Conservation (phyloP, 2,113 vertebrate species). For the Rhinoptilus africanus region DNA sequence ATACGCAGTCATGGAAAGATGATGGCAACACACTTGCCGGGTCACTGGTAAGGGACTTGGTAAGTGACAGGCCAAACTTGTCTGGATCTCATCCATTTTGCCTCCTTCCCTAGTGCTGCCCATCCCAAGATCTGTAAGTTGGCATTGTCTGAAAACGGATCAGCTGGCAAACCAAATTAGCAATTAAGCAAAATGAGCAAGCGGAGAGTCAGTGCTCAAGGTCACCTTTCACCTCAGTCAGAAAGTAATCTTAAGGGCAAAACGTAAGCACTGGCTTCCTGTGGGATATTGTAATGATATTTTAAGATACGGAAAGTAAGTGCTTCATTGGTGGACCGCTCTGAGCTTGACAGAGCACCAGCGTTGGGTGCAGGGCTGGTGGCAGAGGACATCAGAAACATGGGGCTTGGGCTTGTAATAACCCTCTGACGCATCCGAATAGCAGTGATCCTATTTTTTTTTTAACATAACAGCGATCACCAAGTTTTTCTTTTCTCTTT, state of each 20-base stretch:
- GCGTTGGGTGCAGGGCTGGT: not conserved
- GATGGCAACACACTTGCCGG: not conserved
- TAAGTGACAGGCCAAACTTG: not conserved
- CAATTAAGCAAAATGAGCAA: not conserved
- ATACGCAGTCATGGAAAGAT: not conserved
- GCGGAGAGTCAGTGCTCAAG: not conserved
- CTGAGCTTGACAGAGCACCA: accelerated
- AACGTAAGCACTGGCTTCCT: not conserved
- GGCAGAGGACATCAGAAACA: not conserved
- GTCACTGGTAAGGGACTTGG: not conserved
- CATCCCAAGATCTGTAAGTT: no score
- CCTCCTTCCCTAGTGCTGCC: not conserved
- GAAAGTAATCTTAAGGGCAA: not conserved
- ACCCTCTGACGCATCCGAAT: not conserved
- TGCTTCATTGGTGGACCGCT: not conserved
- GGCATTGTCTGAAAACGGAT: not conserved
- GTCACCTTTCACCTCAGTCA: not conserved
- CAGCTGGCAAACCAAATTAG: not conserved
- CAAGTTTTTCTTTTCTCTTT: not conserved
- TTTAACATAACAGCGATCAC: not conserved
- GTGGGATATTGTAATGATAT: not conserved
- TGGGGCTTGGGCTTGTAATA: not conserved
- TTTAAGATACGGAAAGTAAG: not conserved
- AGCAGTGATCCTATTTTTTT: not conserved
- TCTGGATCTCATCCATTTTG: not conserved